These are phyloP conservation scores for Hydractinia echinata DNA, from an alignment of 30 jellyfish, hydroid and myxozoan genomes.

Conservation along the genomic window DNA sequence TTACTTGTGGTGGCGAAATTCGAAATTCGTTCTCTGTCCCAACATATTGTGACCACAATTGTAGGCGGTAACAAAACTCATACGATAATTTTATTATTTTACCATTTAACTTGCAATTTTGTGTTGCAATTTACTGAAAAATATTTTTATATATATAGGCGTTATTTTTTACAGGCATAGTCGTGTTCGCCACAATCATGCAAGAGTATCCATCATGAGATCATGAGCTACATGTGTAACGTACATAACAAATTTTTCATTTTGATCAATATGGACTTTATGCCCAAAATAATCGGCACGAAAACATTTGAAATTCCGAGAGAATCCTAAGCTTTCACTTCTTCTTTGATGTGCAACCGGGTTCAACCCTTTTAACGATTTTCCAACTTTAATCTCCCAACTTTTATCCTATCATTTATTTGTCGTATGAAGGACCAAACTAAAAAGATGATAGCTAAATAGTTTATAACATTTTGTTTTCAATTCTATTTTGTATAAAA, in stretches of 20 bases:
- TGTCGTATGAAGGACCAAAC: too few species aligned
- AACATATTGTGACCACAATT: too few species aligned
- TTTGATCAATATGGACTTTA: background rate
- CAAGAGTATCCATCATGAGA: background rate
- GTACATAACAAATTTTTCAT: background rate
- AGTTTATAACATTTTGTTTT: too few species aligned
- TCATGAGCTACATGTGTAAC: background rate
- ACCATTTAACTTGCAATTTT: too few species aligned
- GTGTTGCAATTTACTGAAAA: too few species aligned
- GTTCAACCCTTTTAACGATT: background rate
- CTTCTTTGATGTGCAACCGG: background rate
- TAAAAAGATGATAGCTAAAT: too few species aligned
- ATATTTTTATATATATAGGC: background rate
- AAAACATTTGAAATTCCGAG: background rate
- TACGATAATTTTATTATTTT: too few species aligned
- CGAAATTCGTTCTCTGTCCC: too few species aligned
- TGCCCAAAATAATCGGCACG: slow-evolving; percentile 3
- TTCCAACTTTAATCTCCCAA: background rate
- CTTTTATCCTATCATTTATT: too few species aligned
- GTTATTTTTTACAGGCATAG: background rate
- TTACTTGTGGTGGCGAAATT: too few species aligned
- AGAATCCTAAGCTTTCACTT: background rate
- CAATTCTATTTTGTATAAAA: too few species aligned
- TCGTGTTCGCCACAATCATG: slow-evolving; percentile 2
- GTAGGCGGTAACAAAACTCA: too few species aligned